Evolutionary conservation across 2,888 invertebrate species (phyloP).

Genomic region (Loripinus fragilis): DNA sequence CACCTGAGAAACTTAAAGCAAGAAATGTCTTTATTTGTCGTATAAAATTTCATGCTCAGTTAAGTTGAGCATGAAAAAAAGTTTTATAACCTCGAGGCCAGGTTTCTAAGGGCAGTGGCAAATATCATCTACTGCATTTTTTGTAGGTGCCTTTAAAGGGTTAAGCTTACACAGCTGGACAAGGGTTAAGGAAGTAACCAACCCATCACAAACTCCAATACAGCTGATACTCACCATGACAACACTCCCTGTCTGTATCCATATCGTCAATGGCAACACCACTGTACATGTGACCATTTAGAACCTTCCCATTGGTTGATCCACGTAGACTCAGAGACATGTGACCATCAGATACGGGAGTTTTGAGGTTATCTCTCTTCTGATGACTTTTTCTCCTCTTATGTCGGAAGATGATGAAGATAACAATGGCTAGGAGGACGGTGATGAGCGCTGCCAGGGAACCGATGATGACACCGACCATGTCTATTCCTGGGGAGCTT

Average conservation of each 20-base stretch:
- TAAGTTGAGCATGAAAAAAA: too few species aligned
- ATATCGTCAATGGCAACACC: conserved; percentile 82
- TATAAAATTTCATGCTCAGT: too few species aligned
- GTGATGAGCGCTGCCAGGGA: conserved; percentile 87
- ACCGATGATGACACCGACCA: conserved; percentile 78
- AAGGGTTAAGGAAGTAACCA: too few species aligned
- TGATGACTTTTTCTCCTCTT: conserved; percentile 76
- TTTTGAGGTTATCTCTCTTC: conserved; percentile 74
- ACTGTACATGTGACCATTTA: conserved; percentile 84
- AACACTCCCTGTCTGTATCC: conserved; percentile 77
- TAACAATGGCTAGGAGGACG: conserved; percentile 89
- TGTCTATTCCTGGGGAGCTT: conserved; percentile 67
- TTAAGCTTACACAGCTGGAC: too few species aligned
- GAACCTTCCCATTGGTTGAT: conserved; percentile 77
- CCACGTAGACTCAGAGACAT: conserved; percentile 85
- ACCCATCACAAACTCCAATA: too few species aligned
- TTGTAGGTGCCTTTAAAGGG: too few species aligned
- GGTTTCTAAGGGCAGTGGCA: too few species aligned
- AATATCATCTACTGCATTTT: too few species aligned
- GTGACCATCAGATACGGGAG: conserved; percentile 68
- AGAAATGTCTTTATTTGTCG: too few species aligned
- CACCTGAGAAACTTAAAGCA: too few species aligned
- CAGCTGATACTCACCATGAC: conserved; percentile 59
- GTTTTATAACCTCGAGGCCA: too few species aligned
- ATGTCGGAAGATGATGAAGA: conserved; percentile 85